These are phyloP conservation scores for Oncorhynchus clarkii DNA, from an alignment of 2,113 vertebrate genomes.

Conservation along the genomic window DNA sequence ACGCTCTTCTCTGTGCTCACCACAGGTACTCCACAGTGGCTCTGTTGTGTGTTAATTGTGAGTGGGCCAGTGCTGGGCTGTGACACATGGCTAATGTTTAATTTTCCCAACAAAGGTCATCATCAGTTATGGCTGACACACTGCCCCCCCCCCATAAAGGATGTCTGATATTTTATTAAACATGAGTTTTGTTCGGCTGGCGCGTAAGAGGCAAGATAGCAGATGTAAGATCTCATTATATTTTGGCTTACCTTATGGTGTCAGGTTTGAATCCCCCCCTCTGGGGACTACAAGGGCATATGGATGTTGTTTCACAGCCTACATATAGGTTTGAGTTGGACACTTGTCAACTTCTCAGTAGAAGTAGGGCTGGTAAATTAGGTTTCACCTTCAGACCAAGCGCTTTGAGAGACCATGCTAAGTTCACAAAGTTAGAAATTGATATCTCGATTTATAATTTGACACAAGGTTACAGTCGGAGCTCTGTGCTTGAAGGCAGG, in stretches of 20 bases:
- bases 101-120: conserved; percentile 12
- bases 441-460: conserved; percentile 8
- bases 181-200: conserved; percentile 58
- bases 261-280: conserved; percentile 33
- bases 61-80: conserved; percentile 36
- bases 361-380: conserved; percentile 44
- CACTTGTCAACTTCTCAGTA: conserved; percentile 42
- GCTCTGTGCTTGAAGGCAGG: not conserved
- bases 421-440: conserved; percentile 29
- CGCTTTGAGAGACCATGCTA: conserved; percentile 23
- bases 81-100: conserved; percentile 1
- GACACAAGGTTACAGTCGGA: not conserved
- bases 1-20: not conserved
- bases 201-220: conserved; percentile 53
- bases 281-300: conserved; percentile 4
- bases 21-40: conserved; percentile 22
- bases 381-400: conserved; percentile 42
- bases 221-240: conserved; percentile 70
- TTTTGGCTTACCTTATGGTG: conserved; percentile 65
- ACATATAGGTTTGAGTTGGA: conserved; percentile 50
- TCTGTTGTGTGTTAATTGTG: conserved; percentile 32
- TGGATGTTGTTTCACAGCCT: conserved; percentile 36
- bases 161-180: conserved; percentile 58
- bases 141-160: conserved; percentile 35
- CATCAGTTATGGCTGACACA: conserved; percentile 26